Evolutionary conservation across 2,113 vertebrate genomes (phyloP), one percentile per base, ranked within the genome.

Genomic region (Archocentrus centrarchus): DNA sequence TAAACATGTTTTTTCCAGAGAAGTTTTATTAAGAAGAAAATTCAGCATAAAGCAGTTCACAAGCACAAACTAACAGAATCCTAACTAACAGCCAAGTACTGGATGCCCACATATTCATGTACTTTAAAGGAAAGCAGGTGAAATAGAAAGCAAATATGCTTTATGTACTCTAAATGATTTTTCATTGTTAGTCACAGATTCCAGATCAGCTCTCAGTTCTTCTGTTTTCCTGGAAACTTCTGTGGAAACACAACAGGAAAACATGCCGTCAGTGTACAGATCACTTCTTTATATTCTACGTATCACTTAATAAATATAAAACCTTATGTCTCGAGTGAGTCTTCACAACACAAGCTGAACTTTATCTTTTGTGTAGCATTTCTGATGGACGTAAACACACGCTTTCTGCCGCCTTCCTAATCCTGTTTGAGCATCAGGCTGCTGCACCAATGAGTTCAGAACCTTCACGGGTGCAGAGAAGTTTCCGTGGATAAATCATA

Each of bases 241-340:
- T 73, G 11, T n/a, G 47, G 32, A 73, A 47, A 55, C 66, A 53
- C 4, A 50, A 5, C 5, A 53, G 47, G 6, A 35, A 10, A 20
- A 0, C 68, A 55, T 1, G 0, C 3, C 30, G 7, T 53, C 66
- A 73, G 44, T 73, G 50, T 30, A 70, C 66, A 50, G 66, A 30
- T 15, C 18, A 3, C 9, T 6, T 30, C 15, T 68, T 47, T 11
- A 47, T 22, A 50, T 17, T 5, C 5, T 17, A 15, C 15, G 7
- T 7, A 0, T 6, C 17, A 53, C 6, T 53, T 18, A 44, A 14
- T 50, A 70, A 20, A 11, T 0, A 0, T 50, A 11, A 70, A 47
- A 22, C 64, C 39, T 27, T 41, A 27, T 4, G 64, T 68, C 0
- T 11, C 47, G 41, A 30, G 15, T 7, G 41, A 50, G 1, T 30